Evolutionary conservation across 2,888 invertebrate species (phyloP).

Genomic region (Sphaeridia pumilis): DNA sequence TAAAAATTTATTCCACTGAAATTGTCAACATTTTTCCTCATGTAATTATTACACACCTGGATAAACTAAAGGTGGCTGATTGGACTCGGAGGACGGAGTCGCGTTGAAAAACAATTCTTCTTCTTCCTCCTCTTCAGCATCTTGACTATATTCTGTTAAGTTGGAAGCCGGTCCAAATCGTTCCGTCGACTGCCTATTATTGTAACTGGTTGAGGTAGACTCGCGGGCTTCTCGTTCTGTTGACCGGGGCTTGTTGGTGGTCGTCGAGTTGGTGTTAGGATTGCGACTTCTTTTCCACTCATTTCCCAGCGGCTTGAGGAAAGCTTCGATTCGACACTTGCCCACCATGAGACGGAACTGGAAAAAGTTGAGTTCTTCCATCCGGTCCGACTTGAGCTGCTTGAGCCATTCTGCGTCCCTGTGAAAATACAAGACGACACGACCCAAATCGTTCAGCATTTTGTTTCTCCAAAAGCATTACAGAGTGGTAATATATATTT

Average conservation of each 20-base stretch:
- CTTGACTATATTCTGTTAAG: not conserved
- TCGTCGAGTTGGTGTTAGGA: not conserved
- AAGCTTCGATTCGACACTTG: slow-evolving; percentile 20
- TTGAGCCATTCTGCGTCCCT: slow-evolving; percentile 30
- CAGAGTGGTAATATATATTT: too few relatives aligned
- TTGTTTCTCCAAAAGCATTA: not conserved
- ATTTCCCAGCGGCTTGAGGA: slow-evolving; percentile 12
- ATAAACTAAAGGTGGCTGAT: slow-evolving; percentile 21
- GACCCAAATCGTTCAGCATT: too few relatives aligned
- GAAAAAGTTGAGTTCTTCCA: slow-evolving; percentile 26
- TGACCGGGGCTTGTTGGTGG: not conserved
- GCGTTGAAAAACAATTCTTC: slow-evolving; percentile 11
- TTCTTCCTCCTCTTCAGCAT: slow-evolving; percentile 6
- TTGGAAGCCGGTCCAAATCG: slow-evolving; percentile 4
- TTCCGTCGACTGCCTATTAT: not conserved
- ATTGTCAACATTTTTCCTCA: too few relatives aligned
- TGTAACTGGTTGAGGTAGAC: not conserved
- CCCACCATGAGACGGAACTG: slow-evolving; percentile 30
- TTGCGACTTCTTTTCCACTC: slow-evolving; percentile 12
- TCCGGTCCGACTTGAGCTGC: slow-evolving; percentile 16
- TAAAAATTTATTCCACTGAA: too few relatives aligned
- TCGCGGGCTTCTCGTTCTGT: not conserved
- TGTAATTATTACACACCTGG: too few relatives aligned
- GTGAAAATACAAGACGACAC: not conserved
- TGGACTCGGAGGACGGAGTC: slow-evolving; percentile 5